phyloP scores from a whole-genome alignment of 1,140 invertebrate genomes.

The Liolophura sinensis region DNA sequence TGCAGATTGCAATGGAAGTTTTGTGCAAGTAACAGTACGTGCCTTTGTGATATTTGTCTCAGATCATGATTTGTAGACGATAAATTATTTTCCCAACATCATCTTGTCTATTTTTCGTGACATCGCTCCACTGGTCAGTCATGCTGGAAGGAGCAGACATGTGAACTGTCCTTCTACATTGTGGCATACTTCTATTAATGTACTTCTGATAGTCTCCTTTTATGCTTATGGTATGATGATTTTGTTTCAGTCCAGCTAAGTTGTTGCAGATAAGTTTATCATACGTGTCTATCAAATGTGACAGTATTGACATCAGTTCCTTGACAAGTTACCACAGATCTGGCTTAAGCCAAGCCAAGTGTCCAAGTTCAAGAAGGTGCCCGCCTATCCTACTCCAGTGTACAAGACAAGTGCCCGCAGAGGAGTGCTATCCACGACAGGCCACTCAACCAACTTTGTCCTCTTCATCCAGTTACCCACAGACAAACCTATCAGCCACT shows the following conservation, averaged over 20 bases:
- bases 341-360: conserved; percentile 68
- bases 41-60: too few species aligned
- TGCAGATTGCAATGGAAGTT: too few species aligned
- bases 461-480: conserved; percentile 78
- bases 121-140: too few species aligned
- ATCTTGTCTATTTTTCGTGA: too few species aligned
- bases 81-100: too few species aligned
- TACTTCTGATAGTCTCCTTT: too few species aligned
- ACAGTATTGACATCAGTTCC: conserved; percentile 4
- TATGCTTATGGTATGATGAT: neutral
- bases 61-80: too few species aligned
- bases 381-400: conserved; percentile 77
- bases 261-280: neutral
- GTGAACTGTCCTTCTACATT: too few species aligned
- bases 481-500: conserved; percentile 71
- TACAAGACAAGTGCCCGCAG: conserved; percentile 87
- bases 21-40: too few species aligned
- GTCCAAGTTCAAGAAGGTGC: conserved; percentile 66
- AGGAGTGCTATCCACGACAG: conserved; percentile 82
- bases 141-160: too few species aligned
- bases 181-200: too few species aligned
- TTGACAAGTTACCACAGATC: conserved; percentile 37
- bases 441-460: conserved; percentile 94
- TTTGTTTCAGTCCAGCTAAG: neutral
- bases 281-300: neutral